Evolutionary conservation across 2,113 vertebrate genomes (phyloP), one percentile per base, ranked within the genome.

Genomic region (Callipepla squamata): DNA sequence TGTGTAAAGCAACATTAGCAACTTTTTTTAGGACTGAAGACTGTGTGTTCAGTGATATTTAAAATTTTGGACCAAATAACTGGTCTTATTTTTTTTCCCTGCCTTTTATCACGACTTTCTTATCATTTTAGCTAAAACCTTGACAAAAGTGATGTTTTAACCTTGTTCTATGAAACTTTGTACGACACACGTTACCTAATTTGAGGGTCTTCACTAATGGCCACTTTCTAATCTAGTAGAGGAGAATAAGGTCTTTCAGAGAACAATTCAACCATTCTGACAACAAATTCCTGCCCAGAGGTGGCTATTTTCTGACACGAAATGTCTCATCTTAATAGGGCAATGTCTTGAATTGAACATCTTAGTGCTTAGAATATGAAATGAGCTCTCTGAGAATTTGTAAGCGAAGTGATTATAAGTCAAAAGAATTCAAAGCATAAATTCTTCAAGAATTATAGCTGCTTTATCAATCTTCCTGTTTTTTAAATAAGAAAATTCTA

Each of bases 91-190:
- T 78, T 5, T 5, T 51, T 42, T 61, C 68, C 36, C n/a, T 5
- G 1, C 3, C 1, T 47, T 87, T 84, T 4, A 11, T 42, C 13
- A 20, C 1, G 2, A 65, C 65, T 15, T 63, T 55, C 1, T 13
- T 3, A 65, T 32, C 32, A n/a, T 75, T 76, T 93, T 72, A 80
- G 59, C 3, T 9, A 68, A 34, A 11, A 65, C 14, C 4, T 79
- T 48, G 81, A 22, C 16, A 81, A 75, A 50, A 3, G 13, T 62
- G 11, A 66, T 73, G 57, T 7, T 53, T 78, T 78, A 55, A 88
- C 26, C 13, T 79, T 81, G 6, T 81, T 94, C 61, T 16, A 36
- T 85, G 47, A 94, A 55, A 7, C 5, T 11, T 42, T 28, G 32
- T 57, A 51, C 16, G 28, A 25, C 13, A 47, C 34, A 22, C 4